Evolutionary conservation across 2,797 vertebrate species (phyloP).

Genomic region (Rhabdophis nuchalis): DNA sequence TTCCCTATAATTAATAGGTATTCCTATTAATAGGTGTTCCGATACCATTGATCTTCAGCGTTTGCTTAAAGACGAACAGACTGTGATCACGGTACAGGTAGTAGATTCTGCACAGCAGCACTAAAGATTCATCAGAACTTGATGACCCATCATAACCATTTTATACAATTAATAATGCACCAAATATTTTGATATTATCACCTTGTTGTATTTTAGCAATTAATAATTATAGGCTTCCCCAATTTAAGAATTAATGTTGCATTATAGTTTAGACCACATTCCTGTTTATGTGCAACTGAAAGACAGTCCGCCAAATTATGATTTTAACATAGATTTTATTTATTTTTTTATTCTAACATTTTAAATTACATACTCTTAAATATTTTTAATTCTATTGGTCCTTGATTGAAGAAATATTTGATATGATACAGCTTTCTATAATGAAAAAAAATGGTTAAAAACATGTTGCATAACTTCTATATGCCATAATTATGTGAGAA

Average conservation of each 20-base stretch:
- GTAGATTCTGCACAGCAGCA: not conserved
- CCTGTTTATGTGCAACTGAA: not conserved
- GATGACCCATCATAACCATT: not conserved
- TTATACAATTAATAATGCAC: not conserved
- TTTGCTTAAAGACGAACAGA: not conserved
- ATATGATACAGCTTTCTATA: not conserved
- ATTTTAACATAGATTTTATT: not conserved
- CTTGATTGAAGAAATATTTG: not conserved
- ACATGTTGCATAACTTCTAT: not conserved
- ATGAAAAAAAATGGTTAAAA: not conserved
- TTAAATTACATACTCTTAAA: not conserved
- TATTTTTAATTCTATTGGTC: not conserved
- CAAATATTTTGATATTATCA: not conserved
- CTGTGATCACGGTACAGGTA: not conserved
- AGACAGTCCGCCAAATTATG: not conserved
- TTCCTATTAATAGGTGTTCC: too few relatives aligned
- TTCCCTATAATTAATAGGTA: not conserved
- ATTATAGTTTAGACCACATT: not conserved
- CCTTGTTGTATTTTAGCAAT: not conserved
- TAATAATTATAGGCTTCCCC: not conserved
- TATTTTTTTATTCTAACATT: not conserved
- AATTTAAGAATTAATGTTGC: not conserved
- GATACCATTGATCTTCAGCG: not conserved
- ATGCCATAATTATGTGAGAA: not conserved
- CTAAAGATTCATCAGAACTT: not conserved